Evolutionary conservation across 1,140 invertebrate species (phyloP).

Genomic region (Pentalonia nigronervosa): DNA sequence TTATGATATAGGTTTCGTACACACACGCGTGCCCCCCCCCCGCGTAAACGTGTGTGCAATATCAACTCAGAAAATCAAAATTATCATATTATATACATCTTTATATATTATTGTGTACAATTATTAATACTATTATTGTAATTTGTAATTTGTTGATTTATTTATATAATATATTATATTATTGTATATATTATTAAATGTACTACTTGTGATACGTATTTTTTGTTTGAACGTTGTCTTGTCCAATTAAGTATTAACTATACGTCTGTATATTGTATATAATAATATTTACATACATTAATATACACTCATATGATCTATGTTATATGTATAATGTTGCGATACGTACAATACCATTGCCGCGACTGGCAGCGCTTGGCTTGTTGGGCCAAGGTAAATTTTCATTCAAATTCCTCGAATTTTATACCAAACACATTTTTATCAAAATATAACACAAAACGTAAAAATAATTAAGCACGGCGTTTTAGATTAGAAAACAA

Average conservation of each 20-base stretch:
- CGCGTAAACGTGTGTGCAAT: neutral
- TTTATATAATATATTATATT: neutral
- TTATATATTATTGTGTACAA: neutral
- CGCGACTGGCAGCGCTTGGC: neutral
- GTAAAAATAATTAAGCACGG: neutral
- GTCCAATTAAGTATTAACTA: neutral
- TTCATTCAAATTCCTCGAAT: too few relatives aligned
- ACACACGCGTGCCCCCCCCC: neutral
- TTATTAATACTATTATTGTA: neutral
- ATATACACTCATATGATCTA: neutral
- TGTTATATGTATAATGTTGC: neutral
- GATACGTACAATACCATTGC: neutral
- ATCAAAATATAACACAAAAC: neutral
- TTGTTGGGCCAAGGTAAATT: too few relatives aligned
- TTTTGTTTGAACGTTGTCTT: neutral
- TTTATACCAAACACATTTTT: neutral
- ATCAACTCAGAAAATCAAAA: slow-evolving; percentile 35
- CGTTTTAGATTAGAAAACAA: too few relatives aligned
- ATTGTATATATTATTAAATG: slow-evolving; percentile 4
- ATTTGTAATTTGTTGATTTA: slow-evolving; percentile 33
- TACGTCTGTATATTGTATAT: neutral
- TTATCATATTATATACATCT: neutral
- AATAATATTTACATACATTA: neutral
- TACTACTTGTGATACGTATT: slow-evolving; percentile 26
- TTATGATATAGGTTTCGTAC: neutral